Evolutionary conservation across 1,140 invertebrate species (phyloP).

Genomic region (Cylas formicarius): DNA sequence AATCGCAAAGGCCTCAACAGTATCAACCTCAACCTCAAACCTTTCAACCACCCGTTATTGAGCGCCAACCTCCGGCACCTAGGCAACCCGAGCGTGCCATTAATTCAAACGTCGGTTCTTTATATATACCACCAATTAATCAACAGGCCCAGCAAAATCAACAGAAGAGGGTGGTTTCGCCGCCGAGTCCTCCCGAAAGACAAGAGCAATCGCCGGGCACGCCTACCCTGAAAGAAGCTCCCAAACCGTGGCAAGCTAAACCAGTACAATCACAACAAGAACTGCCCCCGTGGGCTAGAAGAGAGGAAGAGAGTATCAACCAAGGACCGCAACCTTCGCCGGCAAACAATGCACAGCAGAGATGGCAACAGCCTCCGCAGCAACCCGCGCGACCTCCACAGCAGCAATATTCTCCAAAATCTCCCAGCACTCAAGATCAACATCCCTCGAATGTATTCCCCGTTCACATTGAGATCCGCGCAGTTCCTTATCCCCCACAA

Average conservation of each 20-base stretch:
- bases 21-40: constrained; percentile 10
- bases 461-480: constrained; percentile 24
- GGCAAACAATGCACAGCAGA: constrained; percentile 11
- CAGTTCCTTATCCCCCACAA: constrained; percentile 14
- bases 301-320: constrained; percentile 15
- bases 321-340: background rate
- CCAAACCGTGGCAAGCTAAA: constrained; percentile 39
- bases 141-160: constrained; percentile 24
- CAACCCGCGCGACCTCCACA: constrained; percentile 18
- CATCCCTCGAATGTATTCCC: constrained; percentile 15
- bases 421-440: constrained; percentile 10
- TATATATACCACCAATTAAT: constrained; percentile 38
- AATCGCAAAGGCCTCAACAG: constrained; percentile 13
- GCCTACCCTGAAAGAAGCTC: constrained; percentile 39
- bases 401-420: constrained; percentile 15
- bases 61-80: constrained; percentile 18
- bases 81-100: constrained; percentile 23
- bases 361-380: constrained; percentile 21
- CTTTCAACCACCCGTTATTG: constrained; percentile 23
- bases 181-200: constrained; percentile 41
- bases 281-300: constrained; percentile 36
- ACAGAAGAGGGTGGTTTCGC: constrained; percentile 25
- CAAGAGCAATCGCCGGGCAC: constrained; percentile 40
- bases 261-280: constrained; percentile 28
- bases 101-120: constrained; percentile 31